Evolutionary conservation across 23 tunicate genomes (phyloP).

Genomic region (Styela plicata): DNA sequence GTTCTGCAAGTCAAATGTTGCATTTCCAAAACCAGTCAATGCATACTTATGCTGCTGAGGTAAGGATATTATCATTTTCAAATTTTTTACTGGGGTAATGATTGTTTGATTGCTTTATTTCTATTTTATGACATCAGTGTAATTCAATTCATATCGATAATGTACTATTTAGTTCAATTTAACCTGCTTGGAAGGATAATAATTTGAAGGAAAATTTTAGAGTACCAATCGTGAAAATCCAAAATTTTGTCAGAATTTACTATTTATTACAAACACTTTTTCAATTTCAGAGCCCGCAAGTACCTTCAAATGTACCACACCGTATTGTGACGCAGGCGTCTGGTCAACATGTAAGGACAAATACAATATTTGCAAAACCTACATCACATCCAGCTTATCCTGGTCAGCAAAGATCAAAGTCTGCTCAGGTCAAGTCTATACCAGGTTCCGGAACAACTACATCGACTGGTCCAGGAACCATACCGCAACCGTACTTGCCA

Average conservation of each 20-base stretch:
- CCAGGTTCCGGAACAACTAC: neutral
- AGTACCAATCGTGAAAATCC: too few relatives aligned
- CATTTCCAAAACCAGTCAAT: slow-evolving; percentile 12
- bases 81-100: neutral
- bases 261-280: too few relatives aligned
- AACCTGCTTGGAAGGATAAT: too few relatives aligned
- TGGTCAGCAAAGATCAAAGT: slow-evolving; percentile 17
- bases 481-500: neutral
- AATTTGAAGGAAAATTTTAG: too few relatives aligned
- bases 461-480: neutral
- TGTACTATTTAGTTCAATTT: too few relatives aligned
- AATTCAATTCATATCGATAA: too few relatives aligned
- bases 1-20: slow-evolving; percentile 24
- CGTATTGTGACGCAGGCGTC: slow-evolving; percentile 29
- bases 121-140: too few relatives aligned
- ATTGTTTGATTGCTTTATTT: too few relatives aligned
- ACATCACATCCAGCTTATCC: neutral
- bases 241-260: too few relatives aligned
- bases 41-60: slow-evolving; percentile 24
- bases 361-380: slow-evolving; percentile 29
- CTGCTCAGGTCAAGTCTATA: slow-evolving; percentile 13
- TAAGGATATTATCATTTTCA: neutral
- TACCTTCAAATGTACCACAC: slow-evolving; percentile 3
- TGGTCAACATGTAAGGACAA: slow-evolving; percentile 25
- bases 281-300: slow-evolving; percentile 14